These are phyloP conservation scores for Blennius ocellaris DNA, from an alignment of 2,113 vertebrate genomes.

Conservation along the genomic window DNA sequence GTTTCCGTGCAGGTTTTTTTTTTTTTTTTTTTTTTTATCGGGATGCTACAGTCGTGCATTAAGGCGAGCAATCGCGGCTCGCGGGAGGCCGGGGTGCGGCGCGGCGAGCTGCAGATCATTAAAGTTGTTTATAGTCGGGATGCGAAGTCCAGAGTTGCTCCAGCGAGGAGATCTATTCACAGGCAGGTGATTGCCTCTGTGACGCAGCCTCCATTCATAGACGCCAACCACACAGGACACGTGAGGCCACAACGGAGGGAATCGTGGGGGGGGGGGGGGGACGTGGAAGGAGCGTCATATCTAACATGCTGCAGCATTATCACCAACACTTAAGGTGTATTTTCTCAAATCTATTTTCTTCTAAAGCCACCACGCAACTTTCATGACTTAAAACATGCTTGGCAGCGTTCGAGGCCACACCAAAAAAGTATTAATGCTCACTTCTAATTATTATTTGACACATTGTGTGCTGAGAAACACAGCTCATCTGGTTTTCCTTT, in stretches of 20 bases:
- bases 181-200: conserved; percentile 64
- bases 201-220: conserved; percentile 59
- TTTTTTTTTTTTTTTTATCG: conserved; percentile 79
- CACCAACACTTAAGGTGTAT: background rate
- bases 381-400: too few species aligned
- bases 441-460: too few species aligned
- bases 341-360: background rate
- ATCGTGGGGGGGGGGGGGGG: background rate
- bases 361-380: too few species aligned
- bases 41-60: conserved; percentile 52
- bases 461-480: too few species aligned
- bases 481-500: too few species aligned
- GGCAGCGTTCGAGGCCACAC: too few species aligned
- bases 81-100: conserved; percentile 10
- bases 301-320: background rate
- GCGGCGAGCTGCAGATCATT: conserved; percentile 61
- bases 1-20: conserved; percentile 61
- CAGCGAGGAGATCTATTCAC: conserved; percentile 60
- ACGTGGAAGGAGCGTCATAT: conserved; percentile 21
- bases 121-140: conserved; percentile 71
- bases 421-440: too few species aligned
- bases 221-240: conserved; percentile 10
- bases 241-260: background rate
- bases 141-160: conserved; percentile 63
- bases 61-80: conserved; percentile 29